Evolutionary conservation across 37 sponge, comb jelly and placozoan genomes (phyloP), one percentile per base, ranked within the genome.

Genomic region (Crambe crambe): DNA sequence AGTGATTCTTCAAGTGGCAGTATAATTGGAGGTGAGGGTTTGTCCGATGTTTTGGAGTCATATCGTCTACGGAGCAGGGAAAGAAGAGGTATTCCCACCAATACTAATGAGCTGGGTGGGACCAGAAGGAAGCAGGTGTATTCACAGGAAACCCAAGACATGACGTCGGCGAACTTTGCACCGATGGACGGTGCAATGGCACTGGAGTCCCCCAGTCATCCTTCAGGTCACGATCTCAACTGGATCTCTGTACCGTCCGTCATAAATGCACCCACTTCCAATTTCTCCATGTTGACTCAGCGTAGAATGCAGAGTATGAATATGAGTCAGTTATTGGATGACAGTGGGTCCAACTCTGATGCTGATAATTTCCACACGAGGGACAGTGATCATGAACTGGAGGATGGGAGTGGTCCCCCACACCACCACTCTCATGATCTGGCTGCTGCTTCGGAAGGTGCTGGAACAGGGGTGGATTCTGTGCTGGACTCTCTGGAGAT

Each of bases 361-460:
- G 74, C 31, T 26, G 17, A 8, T 15, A 26, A 26, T n/a, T 23
- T 32, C 5, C 34, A 21, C 60, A 65, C 66, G 2, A 34, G 30
- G 3, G 66, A 65, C 66, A 65, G 66, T 32, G 66, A 65, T 34
- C 66, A 25, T 20, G 61, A 60, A 25, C 54, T 58, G 59, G 59
- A 58, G 2, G 17, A 9, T 17, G 32, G 17, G 9, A 30, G 10
- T 26, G 27, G 32, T 31, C 35, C 10, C 3, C 32, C 25, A 17
- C 35, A 20, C 4, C 23, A 25, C 27, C 26, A 60, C 3, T 60
- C 61, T 6, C 23, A 6, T 26, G 61, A 60, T 60, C 26, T 65
- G 66, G 15, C 32, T 34, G 2, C 34, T 3, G 25, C 41, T 70
- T 40, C 23, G 15, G 70, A 1, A 22, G 70, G 70, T 3, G 35